phyloP scores from a whole-genome alignment of 1,140 invertebrate genomes.

The Archegozetes longisetosus region DNA sequence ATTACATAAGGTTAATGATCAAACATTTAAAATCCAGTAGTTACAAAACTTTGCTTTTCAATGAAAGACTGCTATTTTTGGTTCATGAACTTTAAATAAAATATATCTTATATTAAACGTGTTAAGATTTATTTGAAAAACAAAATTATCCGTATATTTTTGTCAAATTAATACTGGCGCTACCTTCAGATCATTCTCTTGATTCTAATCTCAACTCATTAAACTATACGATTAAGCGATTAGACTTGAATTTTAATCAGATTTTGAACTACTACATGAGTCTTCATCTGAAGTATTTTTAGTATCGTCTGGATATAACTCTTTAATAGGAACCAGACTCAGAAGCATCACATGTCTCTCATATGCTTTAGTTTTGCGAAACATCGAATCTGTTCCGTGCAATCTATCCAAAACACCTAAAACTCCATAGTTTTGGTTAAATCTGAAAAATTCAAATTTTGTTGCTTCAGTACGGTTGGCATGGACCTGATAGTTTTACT shows the following conservation, averaged over 20 bases:
- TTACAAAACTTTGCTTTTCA: too few relatives aligned
- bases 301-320: slow-evolving; percentile 47
- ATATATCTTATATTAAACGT: too few relatives aligned
- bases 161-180: not conserved
- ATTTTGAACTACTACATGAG: not conserved
- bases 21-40: too few relatives aligned
- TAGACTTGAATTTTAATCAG: not conserved
- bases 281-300: not conserved
- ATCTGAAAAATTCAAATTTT: slow-evolving; percentile 29
- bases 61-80: too few relatives aligned
- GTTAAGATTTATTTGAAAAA: not conserved
- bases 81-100: too few relatives aligned
- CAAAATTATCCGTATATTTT: not conserved
- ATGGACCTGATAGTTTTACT: not conserved
- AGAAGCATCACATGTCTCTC: not conserved
- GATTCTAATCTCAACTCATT: not conserved
- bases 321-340: slow-evolving; percentile 32
- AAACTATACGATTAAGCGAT: not conserved
- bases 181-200: not conserved
- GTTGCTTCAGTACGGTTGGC: not conserved
- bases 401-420: not conserved
- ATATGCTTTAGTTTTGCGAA: not conserved
- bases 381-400: not conserved
- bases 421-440: not conserved
- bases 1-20: too few relatives aligned